phyloP scores from a whole-genome alignment of 2,797 vertebrate species.

The Sebastes nivosus region DNA sequence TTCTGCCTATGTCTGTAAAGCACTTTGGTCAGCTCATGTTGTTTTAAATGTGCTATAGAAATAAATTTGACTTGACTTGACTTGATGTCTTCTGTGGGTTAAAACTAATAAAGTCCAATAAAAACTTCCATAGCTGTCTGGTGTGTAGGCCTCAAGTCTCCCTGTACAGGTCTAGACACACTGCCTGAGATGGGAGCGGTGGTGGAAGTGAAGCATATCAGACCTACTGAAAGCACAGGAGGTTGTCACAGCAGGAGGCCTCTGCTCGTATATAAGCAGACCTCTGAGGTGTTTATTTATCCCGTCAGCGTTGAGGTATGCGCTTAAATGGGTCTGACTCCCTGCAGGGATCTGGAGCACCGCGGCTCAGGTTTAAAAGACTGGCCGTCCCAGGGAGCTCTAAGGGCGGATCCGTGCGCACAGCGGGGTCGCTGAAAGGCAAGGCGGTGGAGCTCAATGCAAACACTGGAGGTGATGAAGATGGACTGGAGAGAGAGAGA shows the following conservation, averaged over 20 bases:
- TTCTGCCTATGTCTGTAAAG: too few species aligned
- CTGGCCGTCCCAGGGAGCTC: constrained; percentile 71
- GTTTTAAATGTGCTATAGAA: too few species aligned
- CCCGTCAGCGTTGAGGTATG: constrained; percentile 80
- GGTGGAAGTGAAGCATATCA: constrained; percentile 45
- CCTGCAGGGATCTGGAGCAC: constrained; percentile 70
- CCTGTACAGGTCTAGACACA: constrained; percentile 25
- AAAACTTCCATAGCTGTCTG: not conserved
- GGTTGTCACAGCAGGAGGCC: constrained; percentile 68
- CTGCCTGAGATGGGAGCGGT: constrained; percentile 36
- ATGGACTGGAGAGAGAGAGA: constrained; percentile 17
- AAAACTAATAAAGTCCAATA: too few species aligned
- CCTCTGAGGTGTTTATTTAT: constrained; percentile 81
- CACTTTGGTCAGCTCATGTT: too few species aligned
- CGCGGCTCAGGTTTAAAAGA: constrained; percentile 80
- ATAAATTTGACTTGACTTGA: too few species aligned
- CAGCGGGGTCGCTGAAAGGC: constrained; percentile 76
- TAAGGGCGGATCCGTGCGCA: constrained; percentile 76
- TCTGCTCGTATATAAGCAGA: constrained; percentile 62
- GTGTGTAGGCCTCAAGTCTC: not conserved
- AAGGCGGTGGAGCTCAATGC: constrained; percentile 69
- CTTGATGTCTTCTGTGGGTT: too few species aligned
- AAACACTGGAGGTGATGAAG: constrained; percentile 76
- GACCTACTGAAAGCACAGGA: constrained; percentile 70
- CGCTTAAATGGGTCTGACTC: constrained; percentile 75